These are phyloP conservation scores for Pterobdella sp. DNA, from an alignment of 2,888 invertebrate species.

Conservation along the genomic window DNA sequence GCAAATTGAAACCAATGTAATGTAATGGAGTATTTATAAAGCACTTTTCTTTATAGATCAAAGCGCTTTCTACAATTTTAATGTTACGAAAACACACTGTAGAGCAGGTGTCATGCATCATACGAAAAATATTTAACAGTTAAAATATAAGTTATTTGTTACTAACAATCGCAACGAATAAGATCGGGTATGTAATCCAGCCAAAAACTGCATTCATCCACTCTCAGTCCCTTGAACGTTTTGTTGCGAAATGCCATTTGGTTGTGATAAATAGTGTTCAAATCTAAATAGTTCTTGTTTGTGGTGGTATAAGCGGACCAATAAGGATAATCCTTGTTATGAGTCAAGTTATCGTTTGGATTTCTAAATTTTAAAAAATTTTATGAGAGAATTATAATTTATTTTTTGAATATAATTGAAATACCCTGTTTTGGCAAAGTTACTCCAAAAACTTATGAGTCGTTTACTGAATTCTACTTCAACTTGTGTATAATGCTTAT, in stretches of 20 bases:
- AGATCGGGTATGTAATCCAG: constrained; percentile 82
- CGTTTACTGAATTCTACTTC: constrained; percentile 75
- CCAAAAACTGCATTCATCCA: constrained; percentile 89
- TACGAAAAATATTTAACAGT: no score
- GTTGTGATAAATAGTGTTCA: constrained; percentile 54
- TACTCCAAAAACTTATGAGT: constrained; percentile 71
- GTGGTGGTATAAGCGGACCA: constrained; percentile 71
- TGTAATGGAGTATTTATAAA: no score
- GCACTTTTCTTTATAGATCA: no score
- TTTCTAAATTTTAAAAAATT: background rate
- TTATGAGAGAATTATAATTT: background rate
- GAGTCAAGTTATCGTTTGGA: background rate
- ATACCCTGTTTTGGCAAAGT: constrained; percentile 44
- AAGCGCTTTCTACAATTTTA: no score
- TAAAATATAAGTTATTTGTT: background rate
- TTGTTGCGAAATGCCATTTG: constrained; percentile 53
- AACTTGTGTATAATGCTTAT: constrained; percentile 66
- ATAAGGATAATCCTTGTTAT: background rate
- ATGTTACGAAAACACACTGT: no score
- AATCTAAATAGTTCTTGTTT: constrained; percentile 71
- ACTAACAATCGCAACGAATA: background rate
- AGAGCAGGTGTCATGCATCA: no score
- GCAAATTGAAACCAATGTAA: no score
- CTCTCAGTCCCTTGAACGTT: constrained; percentile 73
- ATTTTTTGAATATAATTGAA: background rate